These are phyloP conservation scores for Esox niger DNA, from an alignment of 2,113 vertebrate species.

Conservation along the genomic window DNA sequence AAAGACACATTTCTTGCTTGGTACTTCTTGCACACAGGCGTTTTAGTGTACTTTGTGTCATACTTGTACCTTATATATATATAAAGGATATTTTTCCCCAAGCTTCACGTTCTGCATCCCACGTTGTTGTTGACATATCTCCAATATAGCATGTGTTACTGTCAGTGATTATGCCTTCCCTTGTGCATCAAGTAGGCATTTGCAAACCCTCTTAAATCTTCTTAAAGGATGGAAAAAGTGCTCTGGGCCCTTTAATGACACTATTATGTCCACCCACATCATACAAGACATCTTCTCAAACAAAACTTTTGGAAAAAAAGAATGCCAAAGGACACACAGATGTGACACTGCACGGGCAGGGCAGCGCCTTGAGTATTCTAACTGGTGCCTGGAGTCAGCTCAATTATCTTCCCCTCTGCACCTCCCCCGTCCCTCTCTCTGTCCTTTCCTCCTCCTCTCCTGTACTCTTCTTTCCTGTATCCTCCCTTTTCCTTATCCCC, in stretches of 20 bases:
- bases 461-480: conserved; percentile 27
- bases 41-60: conserved; percentile 4
- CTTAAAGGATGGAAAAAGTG: not conserved
- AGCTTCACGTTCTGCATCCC: not conserved
- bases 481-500: not conserved
- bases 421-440: conserved; percentile 63
- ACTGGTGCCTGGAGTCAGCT: not conserved
- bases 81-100: not conserved
- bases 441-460: conserved; percentile 45
- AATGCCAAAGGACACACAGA: not conserved
- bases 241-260: not conserved
- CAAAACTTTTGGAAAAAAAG: not conserved
- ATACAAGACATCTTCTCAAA: not conserved
- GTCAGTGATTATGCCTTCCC: not conserved
- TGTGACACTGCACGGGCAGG: not conserved
- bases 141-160: not conserved
- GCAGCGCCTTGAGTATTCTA: not conserved
- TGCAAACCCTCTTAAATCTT: not conserved
- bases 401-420: conserved; percentile 45
- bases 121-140: not conserved
- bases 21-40: not conserved
- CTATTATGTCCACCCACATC: not conserved
- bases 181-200: not conserved
- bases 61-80: conserved; percentile 44
- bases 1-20: not conserved